Conservation (phyloP, 2,797 vertebrate genomes). For the Poecilia picta region DNA sequence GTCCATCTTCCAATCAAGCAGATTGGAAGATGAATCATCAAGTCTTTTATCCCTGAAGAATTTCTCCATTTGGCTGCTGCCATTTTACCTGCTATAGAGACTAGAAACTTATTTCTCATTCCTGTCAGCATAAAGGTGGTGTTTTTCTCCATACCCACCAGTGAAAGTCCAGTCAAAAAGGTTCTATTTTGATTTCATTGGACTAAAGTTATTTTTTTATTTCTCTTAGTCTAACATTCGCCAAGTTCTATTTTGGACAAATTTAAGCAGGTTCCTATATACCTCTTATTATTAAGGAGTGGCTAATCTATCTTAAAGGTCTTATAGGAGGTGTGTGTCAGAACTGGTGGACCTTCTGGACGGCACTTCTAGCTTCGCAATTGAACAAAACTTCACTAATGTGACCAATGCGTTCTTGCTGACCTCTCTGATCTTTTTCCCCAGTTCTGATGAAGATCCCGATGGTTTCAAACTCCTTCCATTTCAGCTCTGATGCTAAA, state of each 20-base stretch:
- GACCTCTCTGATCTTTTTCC: background rate
- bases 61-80: background rate
- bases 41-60: background rate
- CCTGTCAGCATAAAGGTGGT: background rate
- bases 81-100: background rate
- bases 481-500: background rate
- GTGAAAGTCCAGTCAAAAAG: background rate
- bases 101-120: background rate
- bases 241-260: background rate
- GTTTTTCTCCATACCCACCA: background rate
- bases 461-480: background rate
- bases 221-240: background rate
- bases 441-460: background rate
- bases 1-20: background rate
- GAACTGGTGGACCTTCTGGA: background rate
- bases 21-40: background rate
- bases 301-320: background rate
- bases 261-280: background rate
- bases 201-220: background rate
- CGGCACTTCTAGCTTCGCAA: background rate
- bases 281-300: background rate
- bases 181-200: background rate
- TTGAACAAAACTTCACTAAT: background rate
- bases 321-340: background rate
- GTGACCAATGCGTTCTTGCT: background rate